phyloP scores from a whole-genome alignment of 2,797 vertebrate species.

The Uromys caudimaculatus region DNA sequence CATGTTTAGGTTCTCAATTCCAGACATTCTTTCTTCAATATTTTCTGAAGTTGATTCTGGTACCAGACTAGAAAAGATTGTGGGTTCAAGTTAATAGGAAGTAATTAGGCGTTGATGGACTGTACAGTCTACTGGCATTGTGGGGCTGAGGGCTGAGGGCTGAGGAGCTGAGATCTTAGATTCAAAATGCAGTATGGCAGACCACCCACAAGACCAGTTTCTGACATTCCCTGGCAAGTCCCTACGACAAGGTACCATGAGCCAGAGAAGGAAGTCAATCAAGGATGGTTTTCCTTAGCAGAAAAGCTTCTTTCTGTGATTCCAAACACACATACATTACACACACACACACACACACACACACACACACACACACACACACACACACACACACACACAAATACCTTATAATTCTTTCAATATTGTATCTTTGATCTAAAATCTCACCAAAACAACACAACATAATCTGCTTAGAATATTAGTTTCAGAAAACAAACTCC shows the following conservation, averaged over 20 bases:
- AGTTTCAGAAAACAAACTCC: conserved; percentile 40
- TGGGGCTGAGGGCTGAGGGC: conserved; percentile 38
- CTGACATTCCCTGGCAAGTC: conserved; percentile 66
- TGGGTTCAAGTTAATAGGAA: conserved; percentile 79
- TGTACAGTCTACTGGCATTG: conserved; percentile 80
- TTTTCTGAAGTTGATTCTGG: conserved; percentile 77
- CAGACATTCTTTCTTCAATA: conserved; percentile 77
- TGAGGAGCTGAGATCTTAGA: conserved; percentile 61
- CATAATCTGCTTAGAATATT: not conserved
- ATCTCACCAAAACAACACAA: not conserved
- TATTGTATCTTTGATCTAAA: conserved; percentile 26
- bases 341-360: not conserved
- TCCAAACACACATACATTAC: not conserved
- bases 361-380: too few relatives aligned
- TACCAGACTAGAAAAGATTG: conserved; percentile 75
- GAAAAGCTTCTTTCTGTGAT: conserved; percentile 43
- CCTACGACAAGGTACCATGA: conserved; percentile 45
- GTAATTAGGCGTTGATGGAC: conserved; percentile 80
- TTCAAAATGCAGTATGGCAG: conserved; percentile 73
- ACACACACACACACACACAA: not conserved
- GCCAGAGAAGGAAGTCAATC: conserved; percentile 58
- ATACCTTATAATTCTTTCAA: conserved; percentile 11
- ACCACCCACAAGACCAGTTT: conserved; percentile 75
- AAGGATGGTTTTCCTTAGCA: conserved; percentile 37
- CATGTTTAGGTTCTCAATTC: conserved; percentile 75